Evolutionary conservation across 2,113 vertebrate genomes (phyloP).

Genomic region (Hucho hucho): DNA sequence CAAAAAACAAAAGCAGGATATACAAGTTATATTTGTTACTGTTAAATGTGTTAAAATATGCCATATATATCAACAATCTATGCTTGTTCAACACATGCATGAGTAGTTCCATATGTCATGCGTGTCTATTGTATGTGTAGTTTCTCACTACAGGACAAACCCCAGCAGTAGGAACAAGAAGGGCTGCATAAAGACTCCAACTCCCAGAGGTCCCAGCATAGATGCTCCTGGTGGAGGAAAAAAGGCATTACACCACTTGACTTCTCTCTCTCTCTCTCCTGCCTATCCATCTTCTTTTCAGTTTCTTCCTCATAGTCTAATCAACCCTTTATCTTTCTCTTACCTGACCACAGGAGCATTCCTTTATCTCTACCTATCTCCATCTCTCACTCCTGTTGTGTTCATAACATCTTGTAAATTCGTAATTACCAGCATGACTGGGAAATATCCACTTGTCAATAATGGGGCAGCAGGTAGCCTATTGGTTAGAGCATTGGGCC

Average conservation of each 20-base stretch:
- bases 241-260: background rate
- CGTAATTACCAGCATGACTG: too few species aligned
- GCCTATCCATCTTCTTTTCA: background rate
- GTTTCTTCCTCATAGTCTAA: background rate
- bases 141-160: constrained; percentile 48
- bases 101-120: background rate
- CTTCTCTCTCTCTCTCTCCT: background rate
- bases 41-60: background rate
- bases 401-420: too few species aligned
- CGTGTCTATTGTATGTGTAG: background rate
- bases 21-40: too few species aligned
- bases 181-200: constrained; percentile 48
- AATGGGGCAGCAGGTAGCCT: too few species aligned
- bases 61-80: background rate
- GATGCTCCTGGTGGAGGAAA: constrained; percentile 52
- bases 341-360: background rate
- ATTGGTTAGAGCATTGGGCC: too few species aligned
- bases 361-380: too few species aligned
- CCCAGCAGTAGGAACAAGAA: constrained; percentile 55
- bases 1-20: too few species aligned
- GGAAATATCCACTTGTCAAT: too few species aligned
- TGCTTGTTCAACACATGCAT: background rate
- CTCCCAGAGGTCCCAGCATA: constrained; percentile 42
- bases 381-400: too few species aligned
- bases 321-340: too few species aligned